Base-by-base conservation (phyloP, 1,140 invertebrate genomes). In the Drosophila pandora region DNA sequence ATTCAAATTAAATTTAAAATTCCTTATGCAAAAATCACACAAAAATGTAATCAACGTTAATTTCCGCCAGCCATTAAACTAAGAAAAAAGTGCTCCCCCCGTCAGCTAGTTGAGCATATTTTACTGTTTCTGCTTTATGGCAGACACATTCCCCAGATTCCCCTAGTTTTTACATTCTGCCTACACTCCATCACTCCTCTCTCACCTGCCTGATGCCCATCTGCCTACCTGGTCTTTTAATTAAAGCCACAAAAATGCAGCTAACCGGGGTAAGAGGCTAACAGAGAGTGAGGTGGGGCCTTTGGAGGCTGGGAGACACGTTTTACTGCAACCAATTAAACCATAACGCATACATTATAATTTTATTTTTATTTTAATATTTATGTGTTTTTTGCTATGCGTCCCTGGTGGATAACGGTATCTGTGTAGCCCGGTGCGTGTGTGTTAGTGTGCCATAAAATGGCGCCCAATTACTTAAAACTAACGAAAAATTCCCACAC, bases 301-400 rank as follows among this genome's bases (percentile, higher is more conserved):
- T 0, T 12, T 43, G 22, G 22, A 45, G 49, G n/a, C 13, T 37
- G 17, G 61, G 58, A 41, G 32, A 68, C 67, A 63, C 67, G 72
- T 84, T 85, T 84, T 80, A 77, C 81, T 85, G 76, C 81, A 85
- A 77, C 73, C 81, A 85, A 85, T 85, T 85, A 85, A 85, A 85
- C 77, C 73, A 70, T 78, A 81, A 77, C 81, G 73, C 73, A 85
- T 87, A 75, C 82, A 85, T 85, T 81, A 85, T 85, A 85, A 85
- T 85, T 85, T 85, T 81, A 81, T 82, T 82, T 82, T 80, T 80
- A 80, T 85, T 85, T 85, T 85, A 85, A 85, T 85, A 85, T 85
- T 85, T 85, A 85, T 85, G 77, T 81, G 82, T 74, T 81, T 48
- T 75, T 69, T 67, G 72, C 76, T 57, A 73, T 65, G 76, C 45